Base-by-base conservation (phyloP, 2,113 vertebrate species). In the Gymnarchus niloticus region DNA sequence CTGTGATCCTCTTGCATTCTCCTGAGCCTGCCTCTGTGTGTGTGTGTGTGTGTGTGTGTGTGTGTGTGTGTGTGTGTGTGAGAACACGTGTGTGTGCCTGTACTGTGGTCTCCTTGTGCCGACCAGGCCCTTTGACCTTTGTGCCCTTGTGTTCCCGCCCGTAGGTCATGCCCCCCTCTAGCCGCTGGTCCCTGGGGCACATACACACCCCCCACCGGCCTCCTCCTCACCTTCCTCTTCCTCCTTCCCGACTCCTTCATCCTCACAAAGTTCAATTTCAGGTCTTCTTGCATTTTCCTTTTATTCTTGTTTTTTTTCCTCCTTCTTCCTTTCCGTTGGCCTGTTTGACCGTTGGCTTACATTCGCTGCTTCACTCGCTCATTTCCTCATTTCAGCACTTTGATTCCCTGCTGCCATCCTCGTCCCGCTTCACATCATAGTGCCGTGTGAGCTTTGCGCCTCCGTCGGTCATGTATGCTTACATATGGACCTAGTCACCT, bases 161-260 rank as follows among this genome's bases (percentile, higher is more conserved):
- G 84, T 90, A 95, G 94, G 94, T 94, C 92, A 93, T 93, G 89
- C 73, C 91, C 90, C 94, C 93, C 87, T 91, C 92, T 92, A 94
- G 90, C 93, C 91, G 92, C 91, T 94, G 94, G 94, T 95, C 93
- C 91, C 91, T 94, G 94, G 94, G 94, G 85, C 94, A 95, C 89
- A 94, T 93, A 93, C 94, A 94, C 91, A 95, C 94, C 93, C 94
- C 94, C 86, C 93, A 94, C 92, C 91, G 94, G 89, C 94, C 94
- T 93, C 94, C 94, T 93, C 93, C 94, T 87, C 93, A 95, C 92
- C 93, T 94, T 93, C 91, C 92, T 92, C 92, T 90, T 94, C 94
- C 92, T 89, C 87, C 85, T 87, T 86, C 88, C 92, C 92, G 91
- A 91, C 92, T 94, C 91, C 94, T 93, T 92, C 94, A 92, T 90